Evolutionary conservation across 2,113 vertebrate genomes (phyloP).

Genomic region (Procavia capensis): DNA sequence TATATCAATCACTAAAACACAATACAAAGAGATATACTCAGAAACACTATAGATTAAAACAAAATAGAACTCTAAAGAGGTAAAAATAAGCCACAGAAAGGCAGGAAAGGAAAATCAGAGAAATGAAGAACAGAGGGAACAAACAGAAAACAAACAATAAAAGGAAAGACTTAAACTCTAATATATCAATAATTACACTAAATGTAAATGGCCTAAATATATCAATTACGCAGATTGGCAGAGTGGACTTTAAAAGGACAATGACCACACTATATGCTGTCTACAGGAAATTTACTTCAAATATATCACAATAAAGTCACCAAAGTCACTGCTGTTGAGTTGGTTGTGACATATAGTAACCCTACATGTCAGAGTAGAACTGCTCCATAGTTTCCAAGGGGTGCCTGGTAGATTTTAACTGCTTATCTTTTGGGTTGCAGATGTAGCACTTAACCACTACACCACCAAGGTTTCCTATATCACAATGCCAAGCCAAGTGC

Average conservation of each 20-base stretch:
- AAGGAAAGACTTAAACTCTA: not conserved
- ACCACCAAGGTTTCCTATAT: no score
- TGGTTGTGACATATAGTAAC: no score
- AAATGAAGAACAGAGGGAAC: not conserved
- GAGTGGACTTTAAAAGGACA: not conserved
- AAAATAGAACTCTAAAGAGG: no score
- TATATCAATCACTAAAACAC: not conserved
- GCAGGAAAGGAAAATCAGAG: not conserved
- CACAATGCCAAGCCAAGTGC: no score
- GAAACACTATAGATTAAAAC: no score
- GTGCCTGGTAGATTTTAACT: no score
- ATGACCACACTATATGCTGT: not conserved
- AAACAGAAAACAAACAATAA: not conserved
- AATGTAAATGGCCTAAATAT: not conserved
- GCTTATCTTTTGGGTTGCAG: no score
- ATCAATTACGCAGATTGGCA: not conserved
- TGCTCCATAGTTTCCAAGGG: no score
- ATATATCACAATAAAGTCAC: not conserved
- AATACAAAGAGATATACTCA: not conserved
- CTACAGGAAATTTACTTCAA: not conserved
- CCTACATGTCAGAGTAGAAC: no score
- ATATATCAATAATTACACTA: not conserved
- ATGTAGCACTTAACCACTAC: no score
- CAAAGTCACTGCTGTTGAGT: no score
- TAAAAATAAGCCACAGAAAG: no score